These are phyloP conservation scores for Tetramorium alpestre DNA, from an alignment of 1,140 invertebrate species.

Conservation along the genomic window DNA sequence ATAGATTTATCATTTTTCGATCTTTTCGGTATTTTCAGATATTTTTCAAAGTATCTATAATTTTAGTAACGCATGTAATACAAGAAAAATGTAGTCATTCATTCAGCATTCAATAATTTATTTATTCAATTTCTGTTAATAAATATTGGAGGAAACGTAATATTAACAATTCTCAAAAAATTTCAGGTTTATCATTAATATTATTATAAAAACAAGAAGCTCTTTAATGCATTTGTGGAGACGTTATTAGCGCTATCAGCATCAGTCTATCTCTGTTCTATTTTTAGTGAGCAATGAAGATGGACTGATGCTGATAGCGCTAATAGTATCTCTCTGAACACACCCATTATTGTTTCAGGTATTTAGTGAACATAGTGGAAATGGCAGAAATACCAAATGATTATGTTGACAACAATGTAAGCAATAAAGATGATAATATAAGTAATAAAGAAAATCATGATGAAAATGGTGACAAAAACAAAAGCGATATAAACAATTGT, in stretches of 20 bases:
- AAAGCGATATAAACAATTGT: background rate
- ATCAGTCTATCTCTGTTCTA: no score
- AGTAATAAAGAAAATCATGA: background rate
- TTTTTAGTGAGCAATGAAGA: no score
- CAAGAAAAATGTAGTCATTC: background rate
- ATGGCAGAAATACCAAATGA: background rate
- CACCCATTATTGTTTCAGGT: background rate
- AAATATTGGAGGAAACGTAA: no score
- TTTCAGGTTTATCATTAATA: background rate
- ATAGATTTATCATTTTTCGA: background rate
- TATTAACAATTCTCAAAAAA: no score
- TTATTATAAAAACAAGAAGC: background rate
- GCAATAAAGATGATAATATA: slow-evolving; percentile 31
- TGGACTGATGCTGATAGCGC: no score
- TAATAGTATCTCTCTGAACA: no score
- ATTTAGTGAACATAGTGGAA: background rate
- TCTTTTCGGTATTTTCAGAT: background rate
- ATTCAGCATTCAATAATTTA: no score
- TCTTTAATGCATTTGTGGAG: no score
- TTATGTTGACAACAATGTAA: background rate
- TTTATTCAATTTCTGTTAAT: background rate
- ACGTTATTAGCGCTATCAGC: no score
- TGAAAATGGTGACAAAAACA: background rate
- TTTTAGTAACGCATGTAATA: background rate
- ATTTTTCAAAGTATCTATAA: background rate